Conservation (phyloP, 2,797 vertebrate species). For the Sylvilagus floridanus region DNA sequence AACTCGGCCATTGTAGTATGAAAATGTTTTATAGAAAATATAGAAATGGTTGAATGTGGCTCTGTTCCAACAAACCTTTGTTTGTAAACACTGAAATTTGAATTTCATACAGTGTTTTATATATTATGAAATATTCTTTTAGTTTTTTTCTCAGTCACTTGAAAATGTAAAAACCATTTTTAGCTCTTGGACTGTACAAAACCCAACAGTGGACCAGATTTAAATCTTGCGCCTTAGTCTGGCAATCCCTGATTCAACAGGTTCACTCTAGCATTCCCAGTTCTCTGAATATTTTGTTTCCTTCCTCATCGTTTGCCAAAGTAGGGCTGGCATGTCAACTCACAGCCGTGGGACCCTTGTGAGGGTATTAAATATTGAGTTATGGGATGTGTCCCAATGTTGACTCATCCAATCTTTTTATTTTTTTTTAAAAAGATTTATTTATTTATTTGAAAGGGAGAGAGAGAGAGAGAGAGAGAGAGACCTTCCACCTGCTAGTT, state of each 20-base stretch:
- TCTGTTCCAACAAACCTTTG: constrained; percentile 26
- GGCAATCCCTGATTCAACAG: not conserved
- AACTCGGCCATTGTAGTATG: not conserved
- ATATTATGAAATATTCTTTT: constrained; percentile 1
- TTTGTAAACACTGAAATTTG: constrained; percentile 17
- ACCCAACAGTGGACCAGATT: not conserved
- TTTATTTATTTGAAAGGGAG: no score
- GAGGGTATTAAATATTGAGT: not conserved
- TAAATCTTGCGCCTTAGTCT: not conserved
- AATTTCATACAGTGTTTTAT: constrained; percentile 32
- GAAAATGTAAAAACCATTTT: not conserved
- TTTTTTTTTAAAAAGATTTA: no score
- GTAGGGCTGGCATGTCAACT: not conserved
- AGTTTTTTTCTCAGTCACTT: not conserved
- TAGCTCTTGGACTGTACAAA: not conserved
- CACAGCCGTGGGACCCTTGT: not conserved
- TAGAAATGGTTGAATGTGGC: not conserved
- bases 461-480: no score
- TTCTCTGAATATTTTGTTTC: not conserved
- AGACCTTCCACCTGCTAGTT: no score
- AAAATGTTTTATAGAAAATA: not conserved
- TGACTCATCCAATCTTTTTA: not conserved
- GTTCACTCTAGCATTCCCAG: not conserved
- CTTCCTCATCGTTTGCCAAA: not conserved
- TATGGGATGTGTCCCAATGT: not conserved